Evolutionary conservation across 1,140 invertebrate species (phyloP).

Genomic region (Mactra quadrangularis): DNA sequence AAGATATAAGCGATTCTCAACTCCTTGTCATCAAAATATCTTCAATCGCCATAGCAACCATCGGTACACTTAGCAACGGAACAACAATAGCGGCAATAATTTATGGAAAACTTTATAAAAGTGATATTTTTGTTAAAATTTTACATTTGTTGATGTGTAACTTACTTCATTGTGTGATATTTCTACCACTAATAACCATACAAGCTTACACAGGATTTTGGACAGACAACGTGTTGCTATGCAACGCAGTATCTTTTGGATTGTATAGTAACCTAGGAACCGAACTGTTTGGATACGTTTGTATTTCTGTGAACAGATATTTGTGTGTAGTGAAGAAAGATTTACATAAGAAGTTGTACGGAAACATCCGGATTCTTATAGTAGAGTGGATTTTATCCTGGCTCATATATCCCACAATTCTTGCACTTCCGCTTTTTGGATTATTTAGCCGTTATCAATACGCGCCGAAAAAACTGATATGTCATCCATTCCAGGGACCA

Average conservation of each 20-base stretch:
- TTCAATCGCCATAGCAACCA: conserved; percentile 7
- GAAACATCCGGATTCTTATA: background rate
- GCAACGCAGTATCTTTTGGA: conserved; percentile 37
- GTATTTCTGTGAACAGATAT: conserved; percentile 56
- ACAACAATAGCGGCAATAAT: conserved; percentile 44
- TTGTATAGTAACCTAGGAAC: conserved; percentile 53
- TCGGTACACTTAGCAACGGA: conserved; percentile 37
- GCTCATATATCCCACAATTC: conserved; percentile 47
- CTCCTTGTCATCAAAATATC: conserved; percentile 35
- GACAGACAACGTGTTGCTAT: conserved; percentile 29
- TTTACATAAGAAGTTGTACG: conserved; percentile 8
- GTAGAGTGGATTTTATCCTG: conserved; percentile 29
- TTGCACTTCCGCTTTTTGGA: conserved; percentile 38
- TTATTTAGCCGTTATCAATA: conserved; percentile 51
- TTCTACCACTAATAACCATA: conserved; percentile 39
- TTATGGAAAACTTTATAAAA: conserved; percentile 24
- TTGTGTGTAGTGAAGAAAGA: conserved; percentile 33
- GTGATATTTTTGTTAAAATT: conserved; percentile 31
- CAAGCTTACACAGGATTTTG: conserved; percentile 46
- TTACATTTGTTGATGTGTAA: conserved; percentile 48
- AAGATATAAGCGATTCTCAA: conserved; percentile 7
- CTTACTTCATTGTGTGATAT: conserved; percentile 42
- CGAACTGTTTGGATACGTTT: conserved; percentile 48
- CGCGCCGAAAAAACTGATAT: conserved; percentile 45
- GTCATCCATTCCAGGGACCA: conserved; percentile 47